These are phyloP conservation scores for Astyanax mexicanus DNA, from an alignment of 2,797 vertebrate species.

Conservation along the genomic window DNA sequence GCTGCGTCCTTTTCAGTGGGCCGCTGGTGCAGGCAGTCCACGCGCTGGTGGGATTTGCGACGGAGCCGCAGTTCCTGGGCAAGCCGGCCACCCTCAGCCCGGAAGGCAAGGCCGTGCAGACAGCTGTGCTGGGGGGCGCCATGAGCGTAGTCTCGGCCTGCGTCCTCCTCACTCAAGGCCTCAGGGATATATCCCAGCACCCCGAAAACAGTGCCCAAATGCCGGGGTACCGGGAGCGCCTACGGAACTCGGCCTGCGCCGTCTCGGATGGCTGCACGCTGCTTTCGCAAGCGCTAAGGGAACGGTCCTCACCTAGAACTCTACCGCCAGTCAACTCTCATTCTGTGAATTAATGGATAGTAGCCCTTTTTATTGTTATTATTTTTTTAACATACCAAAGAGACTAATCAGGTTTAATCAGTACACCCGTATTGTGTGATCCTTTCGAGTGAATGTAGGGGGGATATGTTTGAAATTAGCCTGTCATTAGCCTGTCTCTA, in stretches of 20 bases:
- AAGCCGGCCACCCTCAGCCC: conserved; percentile 87
- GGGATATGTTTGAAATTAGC: conserved; percentile 51
- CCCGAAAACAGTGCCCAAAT: conserved; percentile 94
- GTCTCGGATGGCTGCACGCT: conserved; percentile 97
- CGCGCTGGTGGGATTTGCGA: conserved; percentile 95
- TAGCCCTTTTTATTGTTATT: conserved; percentile 56
- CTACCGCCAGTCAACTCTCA: conserved; percentile 97
- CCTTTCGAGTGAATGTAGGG: conserved; percentile 61
- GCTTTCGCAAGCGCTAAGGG: conserved; percentile 97
- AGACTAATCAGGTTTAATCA: conserved; percentile 76
- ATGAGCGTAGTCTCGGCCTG: conserved; percentile 99
- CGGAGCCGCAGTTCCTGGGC: conserved; percentile 96
- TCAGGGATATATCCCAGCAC: conserved; percentile 97
- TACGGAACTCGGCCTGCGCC: conserved; percentile 94
- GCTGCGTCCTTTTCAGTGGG: conserved; percentile 92
- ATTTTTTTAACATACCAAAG: conserved; percentile 84
- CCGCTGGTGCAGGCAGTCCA: conserved; percentile 93
- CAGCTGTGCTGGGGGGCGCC: conserved; percentile 94
- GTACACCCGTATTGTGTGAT: conserved; percentile 63
- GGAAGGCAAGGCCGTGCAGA: conserved; percentile 96
- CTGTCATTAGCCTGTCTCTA: conserved; percentile 45
- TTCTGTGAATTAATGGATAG: conserved; percentile 92
- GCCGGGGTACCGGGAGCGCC: conserved; percentile 93
- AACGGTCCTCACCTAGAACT: conserved; percentile 96
- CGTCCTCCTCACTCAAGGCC: conserved; percentile 97